phyloP scores from a whole-genome alignment of 2,888 invertebrate genomes.

The Drosophila basisetae region DNA sequence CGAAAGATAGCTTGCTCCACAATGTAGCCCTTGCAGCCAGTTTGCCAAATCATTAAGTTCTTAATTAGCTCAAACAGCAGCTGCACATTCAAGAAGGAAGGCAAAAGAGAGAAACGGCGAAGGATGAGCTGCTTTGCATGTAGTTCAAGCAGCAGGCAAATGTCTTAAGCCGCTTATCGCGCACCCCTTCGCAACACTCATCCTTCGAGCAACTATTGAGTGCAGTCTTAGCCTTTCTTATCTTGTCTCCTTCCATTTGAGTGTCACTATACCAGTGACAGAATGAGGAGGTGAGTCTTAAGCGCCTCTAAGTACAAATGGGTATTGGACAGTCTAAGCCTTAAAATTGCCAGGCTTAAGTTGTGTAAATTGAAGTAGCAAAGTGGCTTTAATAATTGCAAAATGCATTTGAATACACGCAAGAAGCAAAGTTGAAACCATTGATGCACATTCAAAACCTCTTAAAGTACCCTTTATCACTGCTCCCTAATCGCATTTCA shows the following conservation, averaged over 20 bases:
- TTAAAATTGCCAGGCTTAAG: constrained; percentile 11
- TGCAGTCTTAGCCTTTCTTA: constrained; percentile 42
- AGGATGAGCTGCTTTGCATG: constrained; percentile 56
- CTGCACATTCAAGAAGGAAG: constrained; percentile 9
- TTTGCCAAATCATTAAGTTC: constrained; percentile 69
- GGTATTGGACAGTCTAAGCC: constrained; percentile 15
- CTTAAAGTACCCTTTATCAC: background rate
- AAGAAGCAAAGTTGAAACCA: background rate
- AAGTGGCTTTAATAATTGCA: background rate
- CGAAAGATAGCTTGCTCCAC: constrained; percentile 34
- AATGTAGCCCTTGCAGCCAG: constrained; percentile 35
- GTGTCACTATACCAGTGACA: constrained; percentile 5
- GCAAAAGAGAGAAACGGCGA: background rate
- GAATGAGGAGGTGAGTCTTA: constrained; percentile 20
- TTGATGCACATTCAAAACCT: background rate
- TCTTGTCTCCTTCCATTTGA: constrained; percentile 40
- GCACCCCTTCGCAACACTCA: background rate
- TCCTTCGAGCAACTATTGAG: constrained; percentile 31
- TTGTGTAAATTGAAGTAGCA: background rate
- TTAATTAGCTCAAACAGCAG: constrained; percentile 53
- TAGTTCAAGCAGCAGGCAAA: constrained; percentile 20
- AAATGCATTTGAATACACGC: background rate
- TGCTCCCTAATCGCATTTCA: background rate
- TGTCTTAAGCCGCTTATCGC: constrained; percentile 46
- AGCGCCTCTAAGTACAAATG: constrained; percentile 25